Evolutionary conservation across 2,797 vertebrate genomes (phyloP).

Genomic region (Acridotheres tristis): DNA sequence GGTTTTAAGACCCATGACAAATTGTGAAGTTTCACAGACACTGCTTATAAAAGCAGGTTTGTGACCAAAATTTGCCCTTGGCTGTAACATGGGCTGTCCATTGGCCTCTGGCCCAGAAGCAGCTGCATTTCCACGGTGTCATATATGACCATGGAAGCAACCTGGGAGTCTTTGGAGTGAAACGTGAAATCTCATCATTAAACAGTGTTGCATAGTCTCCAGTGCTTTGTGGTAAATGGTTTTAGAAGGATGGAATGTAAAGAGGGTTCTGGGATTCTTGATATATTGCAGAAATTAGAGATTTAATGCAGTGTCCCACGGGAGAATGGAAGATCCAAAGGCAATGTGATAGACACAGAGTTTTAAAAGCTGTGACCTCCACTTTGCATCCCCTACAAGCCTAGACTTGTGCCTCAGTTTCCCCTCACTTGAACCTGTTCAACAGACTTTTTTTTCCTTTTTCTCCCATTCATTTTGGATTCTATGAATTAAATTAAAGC

Average conservation of each 20-base stretch:
- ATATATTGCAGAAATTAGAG: neutral
- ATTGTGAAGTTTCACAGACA: neutral
- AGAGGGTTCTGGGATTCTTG: neutral
- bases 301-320: neutral
- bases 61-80: neutral
- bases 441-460: neutral
- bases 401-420: neutral
- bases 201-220: neutral
- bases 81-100: neutral
- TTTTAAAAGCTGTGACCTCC: neutral
- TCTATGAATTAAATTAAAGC: neutral
- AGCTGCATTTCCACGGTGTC: neutral
- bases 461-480: neutral
- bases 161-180: neutral
- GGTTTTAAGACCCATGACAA: neutral
- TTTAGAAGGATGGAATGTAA: neutral
- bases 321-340: neutral
- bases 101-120: neutral
- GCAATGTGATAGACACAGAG: rapidly evolving
- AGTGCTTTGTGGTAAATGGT: neutral
- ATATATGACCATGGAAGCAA: neutral
- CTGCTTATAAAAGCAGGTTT: constrained; percentile 12
- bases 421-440: neutral
- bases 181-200: neutral
- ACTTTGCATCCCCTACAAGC: neutral